phyloP scores from a whole-genome alignment of 1,140 invertebrate genomes.

The Sarcophaga peregrina region DNA sequence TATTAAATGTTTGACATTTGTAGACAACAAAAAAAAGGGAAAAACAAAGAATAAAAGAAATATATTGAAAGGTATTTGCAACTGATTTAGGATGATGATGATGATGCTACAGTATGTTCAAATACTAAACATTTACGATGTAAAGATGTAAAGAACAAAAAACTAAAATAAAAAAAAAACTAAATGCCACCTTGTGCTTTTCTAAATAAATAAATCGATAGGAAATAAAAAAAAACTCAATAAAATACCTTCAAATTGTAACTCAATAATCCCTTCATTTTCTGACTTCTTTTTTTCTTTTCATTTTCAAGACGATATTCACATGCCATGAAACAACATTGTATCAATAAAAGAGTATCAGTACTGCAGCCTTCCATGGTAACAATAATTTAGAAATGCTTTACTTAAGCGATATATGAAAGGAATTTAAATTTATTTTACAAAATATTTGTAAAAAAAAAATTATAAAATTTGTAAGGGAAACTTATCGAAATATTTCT shows the following conservation, averaged over 20 bases:
- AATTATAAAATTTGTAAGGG: too few species aligned
- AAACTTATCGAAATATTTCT: too few species aligned
- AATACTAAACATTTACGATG: background rate
- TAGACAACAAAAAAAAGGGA: background rate
- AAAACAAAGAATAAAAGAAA: background rate
- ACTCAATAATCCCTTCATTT: slow-evolving; percentile 31
- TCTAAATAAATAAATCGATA: background rate
- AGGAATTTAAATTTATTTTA: too few species aligned
- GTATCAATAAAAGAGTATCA: too few species aligned
- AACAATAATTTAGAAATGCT: too few species aligned
- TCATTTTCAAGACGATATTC: background rate
- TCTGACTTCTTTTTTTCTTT: background rate
- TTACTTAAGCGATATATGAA: too few species aligned
- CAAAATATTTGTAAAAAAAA: too few species aligned
- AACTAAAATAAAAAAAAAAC: too few species aligned
- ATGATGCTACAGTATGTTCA: background rate
- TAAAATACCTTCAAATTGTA: slow-evolving; percentile 14
- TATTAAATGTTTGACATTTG: slow-evolving; percentile 36
- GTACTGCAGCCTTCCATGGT: too few species aligned
- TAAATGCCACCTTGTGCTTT: slow-evolving; percentile 24
- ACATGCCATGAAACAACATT: background rate
- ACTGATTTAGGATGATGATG: slow-evolving; percentile 31
- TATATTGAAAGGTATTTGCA: slow-evolving; percentile 32
- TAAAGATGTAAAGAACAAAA: too few species aligned
- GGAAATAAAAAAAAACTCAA: background rate